A percentile compares a stretch with the other conserved stretches of the same genome.
Conservation (phyloP, 2,888 invertebrate species). For the Kuschelorhynchus macadamiae region DNA sequence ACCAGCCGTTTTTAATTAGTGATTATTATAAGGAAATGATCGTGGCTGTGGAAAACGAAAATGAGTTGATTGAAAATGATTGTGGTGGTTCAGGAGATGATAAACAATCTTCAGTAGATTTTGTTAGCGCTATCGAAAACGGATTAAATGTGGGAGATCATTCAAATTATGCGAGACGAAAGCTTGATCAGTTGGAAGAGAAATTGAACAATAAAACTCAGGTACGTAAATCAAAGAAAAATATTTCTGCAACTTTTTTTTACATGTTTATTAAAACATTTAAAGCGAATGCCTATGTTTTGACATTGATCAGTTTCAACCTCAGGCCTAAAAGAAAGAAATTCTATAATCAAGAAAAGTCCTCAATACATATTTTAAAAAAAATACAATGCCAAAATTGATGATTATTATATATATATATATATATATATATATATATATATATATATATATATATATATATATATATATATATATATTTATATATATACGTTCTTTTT, state of each 20-base stretch:
- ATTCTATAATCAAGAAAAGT: too few relatives aligned
- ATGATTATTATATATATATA: too few relatives aligned
- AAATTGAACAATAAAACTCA: constrained; percentile 87
- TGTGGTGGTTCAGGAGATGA: constrained; percentile 69
- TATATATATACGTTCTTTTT: too few relatives aligned
- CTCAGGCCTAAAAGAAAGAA: too few relatives aligned
- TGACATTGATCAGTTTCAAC: too few relatives aligned
- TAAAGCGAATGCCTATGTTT: background rate
- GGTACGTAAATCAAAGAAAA: constrained; percentile 62
- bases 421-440: too few relatives aligned
- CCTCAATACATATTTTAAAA: too few relatives aligned
- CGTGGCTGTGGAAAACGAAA: constrained; percentile 76
- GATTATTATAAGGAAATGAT: constrained; percentile 85
- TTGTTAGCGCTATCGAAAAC: constrained; percentile 69
- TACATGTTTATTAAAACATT: background rate
- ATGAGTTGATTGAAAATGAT: constrained; percentile 67
- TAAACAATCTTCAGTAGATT: constrained; percentile 73
- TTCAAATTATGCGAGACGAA: constrained; percentile 85
- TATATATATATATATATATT: too few relatives aligned
- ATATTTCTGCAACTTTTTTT: background rate
- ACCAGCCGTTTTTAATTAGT: constrained; percentile 89
- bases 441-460: too few relatives aligned
- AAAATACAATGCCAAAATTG: too few relatives aligned
- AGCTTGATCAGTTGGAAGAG: constrained; percentile 87
- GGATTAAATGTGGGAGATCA: constrained; percentile 83